Evolutionary conservation across 2,888 invertebrate genomes (phyloP).

Genomic region (Trissolcus japonicus): DNA sequence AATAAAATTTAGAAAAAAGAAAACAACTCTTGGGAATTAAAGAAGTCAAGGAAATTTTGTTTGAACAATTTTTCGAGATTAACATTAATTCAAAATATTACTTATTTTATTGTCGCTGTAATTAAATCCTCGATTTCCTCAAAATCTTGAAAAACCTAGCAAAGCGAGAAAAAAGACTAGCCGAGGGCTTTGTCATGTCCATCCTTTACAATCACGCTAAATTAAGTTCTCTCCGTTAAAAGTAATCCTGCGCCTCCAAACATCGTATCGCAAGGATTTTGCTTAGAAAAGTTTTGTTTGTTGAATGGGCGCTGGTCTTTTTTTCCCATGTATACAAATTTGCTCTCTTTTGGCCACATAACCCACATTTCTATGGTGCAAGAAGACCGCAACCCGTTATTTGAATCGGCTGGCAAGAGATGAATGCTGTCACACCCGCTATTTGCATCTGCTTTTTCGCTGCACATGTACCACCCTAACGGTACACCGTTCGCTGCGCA

Average conservation of each 20-base stretch:
- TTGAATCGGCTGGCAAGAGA: slow-evolving; percentile 63
- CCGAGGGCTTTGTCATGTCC: slow-evolving; percentile 63
- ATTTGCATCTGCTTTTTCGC: slow-evolving; percentile 65
- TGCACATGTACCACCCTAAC: slow-evolving; percentile 62
- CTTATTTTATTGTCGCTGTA: neutral
- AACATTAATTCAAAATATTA: neutral
- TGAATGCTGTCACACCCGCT: slow-evolving; percentile 57
- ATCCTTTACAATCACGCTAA: slow-evolving; percentile 68
- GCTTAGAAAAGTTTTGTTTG: slow-evolving; percentile 47
- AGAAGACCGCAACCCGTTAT: slow-evolving; percentile 74
- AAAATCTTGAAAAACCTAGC: neutral
- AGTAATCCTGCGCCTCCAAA: slow-evolving; percentile 55
- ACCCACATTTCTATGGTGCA: slow-evolving; percentile 74
- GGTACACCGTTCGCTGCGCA: slow-evolving; percentile 62
- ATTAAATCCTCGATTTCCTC: slow-evolving; percentile 18
- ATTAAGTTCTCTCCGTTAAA: slow-evolving; percentile 65
- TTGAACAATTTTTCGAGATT: neutral
- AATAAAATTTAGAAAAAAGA: too few species aligned
- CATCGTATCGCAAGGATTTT: slow-evolving; percentile 37
- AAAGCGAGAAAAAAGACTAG: slow-evolving; percentile 25
- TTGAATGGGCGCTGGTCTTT: slow-evolving; percentile 63
- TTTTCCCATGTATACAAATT: slow-evolving; percentile 74
- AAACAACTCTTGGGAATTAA: too few species aligned
- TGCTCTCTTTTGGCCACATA: slow-evolving; percentile 73
- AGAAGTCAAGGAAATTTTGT: neutral